phyloP scores from a whole-genome alignment of 2,888 invertebrate species.

The Leptopilina myrica region DNA sequence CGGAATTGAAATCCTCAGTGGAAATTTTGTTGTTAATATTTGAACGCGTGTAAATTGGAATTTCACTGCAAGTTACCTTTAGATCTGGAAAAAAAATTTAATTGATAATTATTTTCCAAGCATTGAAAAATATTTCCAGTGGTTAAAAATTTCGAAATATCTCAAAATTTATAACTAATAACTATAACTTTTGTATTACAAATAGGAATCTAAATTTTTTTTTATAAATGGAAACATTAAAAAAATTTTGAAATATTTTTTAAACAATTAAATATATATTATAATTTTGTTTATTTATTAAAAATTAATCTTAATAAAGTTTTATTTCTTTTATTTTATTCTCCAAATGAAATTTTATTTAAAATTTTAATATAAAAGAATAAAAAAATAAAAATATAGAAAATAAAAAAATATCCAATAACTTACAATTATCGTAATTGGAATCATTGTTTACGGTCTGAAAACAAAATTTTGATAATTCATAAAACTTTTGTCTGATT shows the following conservation, averaged over 20 bases:
- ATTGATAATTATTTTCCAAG: neutral
- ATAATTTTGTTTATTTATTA: too few relatives aligned
- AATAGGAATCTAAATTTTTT: too few relatives aligned
- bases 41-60: conserved; percentile 62
- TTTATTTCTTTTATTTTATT: too few relatives aligned
- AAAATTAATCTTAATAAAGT: too few relatives aligned
- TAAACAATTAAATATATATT: too few relatives aligned
- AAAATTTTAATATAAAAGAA: neutral
- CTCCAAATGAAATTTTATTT: too few relatives aligned
- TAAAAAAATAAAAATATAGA: neutral
- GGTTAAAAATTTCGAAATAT: neutral
- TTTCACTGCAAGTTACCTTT: conserved; percentile 64
- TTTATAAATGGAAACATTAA: too few relatives aligned
- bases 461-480: neutral
- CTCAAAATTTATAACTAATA: too few relatives aligned
- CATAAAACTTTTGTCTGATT: too few relatives aligned
- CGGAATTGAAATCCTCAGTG: conserved; percentile 51
- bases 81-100: conserved; percentile 58
- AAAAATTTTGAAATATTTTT: too few relatives aligned
- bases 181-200: too few relatives aligned
- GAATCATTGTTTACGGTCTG: conserved; percentile 4
- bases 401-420: neutral
- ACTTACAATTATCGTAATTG: conserved; percentile 23
- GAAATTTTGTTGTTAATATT: conserved; percentile 56
- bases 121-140: neutral